Base-by-base conservation (phyloP, 2,888 invertebrate species). In the Trachelus stipa region DNA sequence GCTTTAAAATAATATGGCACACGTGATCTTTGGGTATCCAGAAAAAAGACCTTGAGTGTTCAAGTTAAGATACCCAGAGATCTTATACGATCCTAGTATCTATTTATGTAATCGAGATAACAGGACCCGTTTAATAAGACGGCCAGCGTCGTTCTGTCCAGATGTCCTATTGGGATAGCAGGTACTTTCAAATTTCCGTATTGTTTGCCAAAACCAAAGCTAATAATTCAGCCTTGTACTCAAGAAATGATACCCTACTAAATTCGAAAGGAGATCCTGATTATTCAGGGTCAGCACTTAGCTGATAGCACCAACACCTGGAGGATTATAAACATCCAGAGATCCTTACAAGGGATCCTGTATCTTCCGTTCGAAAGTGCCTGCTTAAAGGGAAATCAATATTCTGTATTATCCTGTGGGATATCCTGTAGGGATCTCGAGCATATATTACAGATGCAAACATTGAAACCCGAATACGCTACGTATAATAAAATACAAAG, bases 201-300 rank as follows among this genome's bases (percentile, higher is more conserved):
- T 71, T 71, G 31, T 71, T 71, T 71, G 2, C 71, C 31, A 34
- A 34, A 71, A 71, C 12, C 31, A 31, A 9, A 56, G 6, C 33
- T 71, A 23, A 71, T 71, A 71, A 71, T 71, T 71, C 71, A 71
- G 71, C 33, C 71, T 71, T 56, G 23, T 23, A 56, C 56, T 56
- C 23, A 56, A 2, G 23, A 23, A 23, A 56, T 56, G 56, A 56
- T 71, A 12, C 71, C 71, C 33, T 34, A 71, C 71, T 71, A 71
- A 71, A 71, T 71, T 34, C 71, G 71, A 71, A 34, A 71, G 33
- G 71, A 31, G 71, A 33, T 71, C 71, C 33, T 71, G 71, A 31
- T 71, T 71, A 71, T 71, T 71, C 71, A 71, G 31, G 71, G 71
- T 71, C 31, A 34, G 71, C 71, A 71, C 71, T 71, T 71, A 71